These are phyloP conservation scores for Bruchidius siliquastri DNA, from an alignment of 2,888 invertebrate genomes.

Conservation along the genomic window DNA sequence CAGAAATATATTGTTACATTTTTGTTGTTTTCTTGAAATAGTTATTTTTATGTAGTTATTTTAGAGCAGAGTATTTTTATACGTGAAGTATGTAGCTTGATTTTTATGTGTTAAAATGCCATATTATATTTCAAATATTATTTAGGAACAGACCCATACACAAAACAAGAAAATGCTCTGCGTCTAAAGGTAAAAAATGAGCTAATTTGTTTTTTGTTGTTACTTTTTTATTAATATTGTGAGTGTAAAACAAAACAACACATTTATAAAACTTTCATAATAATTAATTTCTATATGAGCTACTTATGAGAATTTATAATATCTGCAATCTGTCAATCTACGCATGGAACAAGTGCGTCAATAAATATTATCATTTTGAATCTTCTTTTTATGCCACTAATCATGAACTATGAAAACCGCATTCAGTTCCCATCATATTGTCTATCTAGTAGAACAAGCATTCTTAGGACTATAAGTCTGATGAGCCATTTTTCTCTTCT, in stretches of 20 bases:
- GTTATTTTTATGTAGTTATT: conserved; percentile 28
- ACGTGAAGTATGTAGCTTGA: conserved; percentile 6
- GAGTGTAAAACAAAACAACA: conserved; percentile 36
- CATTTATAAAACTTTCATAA: conserved; percentile 36
- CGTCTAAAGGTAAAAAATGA: conserved; percentile 27
- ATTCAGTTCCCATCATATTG: no score
- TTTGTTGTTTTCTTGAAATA: conserved; percentile 35
- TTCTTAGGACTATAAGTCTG: no score
- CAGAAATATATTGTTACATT: conserved; percentile 47
- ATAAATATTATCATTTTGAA: conserved; percentile 42
- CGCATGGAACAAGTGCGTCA: conserved; percentile 32
- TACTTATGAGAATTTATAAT: conserved; percentile 35
- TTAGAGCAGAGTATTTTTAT: conserved; percentile 27
- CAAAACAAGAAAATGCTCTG: conserved; percentile 25
- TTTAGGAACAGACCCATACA: conserved; percentile 8
- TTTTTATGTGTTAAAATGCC: conserved; percentile 19
- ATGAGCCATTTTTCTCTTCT: no score
- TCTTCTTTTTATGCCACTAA: conserved; percentile 2
- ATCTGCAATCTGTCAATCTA: conserved; percentile 40
- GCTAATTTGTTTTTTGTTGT: conserved; percentile 31
- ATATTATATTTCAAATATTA: conserved; percentile 22
- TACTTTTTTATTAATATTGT: conserved; percentile 31
- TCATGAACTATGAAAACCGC: neutral
- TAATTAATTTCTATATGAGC: conserved; percentile 35
- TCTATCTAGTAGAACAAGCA: no score